These are phyloP conservation scores for Rynchops niger DNA, from an alignment of 2,113 vertebrate species.

Conservation along the genomic window DNA sequence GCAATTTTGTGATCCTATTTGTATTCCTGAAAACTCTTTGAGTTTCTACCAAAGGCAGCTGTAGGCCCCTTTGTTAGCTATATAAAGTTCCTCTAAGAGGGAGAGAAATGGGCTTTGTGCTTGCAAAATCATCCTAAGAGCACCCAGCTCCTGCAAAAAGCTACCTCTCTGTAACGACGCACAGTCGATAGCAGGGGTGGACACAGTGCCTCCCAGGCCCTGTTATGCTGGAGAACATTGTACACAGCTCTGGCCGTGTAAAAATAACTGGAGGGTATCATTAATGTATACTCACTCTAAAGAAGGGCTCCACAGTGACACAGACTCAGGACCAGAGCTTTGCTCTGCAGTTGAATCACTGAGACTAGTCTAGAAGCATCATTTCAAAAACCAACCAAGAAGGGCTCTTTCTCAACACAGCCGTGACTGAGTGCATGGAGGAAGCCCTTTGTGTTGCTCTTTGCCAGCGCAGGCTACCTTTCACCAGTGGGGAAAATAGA, in stretches of 20 bases:
- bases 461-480: not conserved
- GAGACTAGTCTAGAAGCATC: not conserved
- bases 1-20: not conserved
- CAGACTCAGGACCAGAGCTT: not conserved
- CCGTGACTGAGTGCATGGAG: rapidly evolving
- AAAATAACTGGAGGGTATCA: not conserved
- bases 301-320: not conserved
- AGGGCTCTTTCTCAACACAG: not conserved
- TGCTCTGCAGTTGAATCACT: not conserved
- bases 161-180: not conserved
- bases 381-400: not conserved
- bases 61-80: not conserved
- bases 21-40: not conserved
- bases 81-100: not conserved
- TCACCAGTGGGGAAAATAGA: not conserved
- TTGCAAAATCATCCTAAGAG: not conserved
- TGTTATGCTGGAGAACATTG: not conserved
- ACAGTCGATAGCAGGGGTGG: not conserved
- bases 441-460: not conserved
- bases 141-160: not conserved
- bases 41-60: not conserved
- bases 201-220: not conserved
- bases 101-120: not conserved
- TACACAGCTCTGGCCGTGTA: not conserved
- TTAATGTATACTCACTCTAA: not conserved